Base-by-base conservation (phyloP, 2,797 vertebrate species). In the Acanthis flammea region DNA sequence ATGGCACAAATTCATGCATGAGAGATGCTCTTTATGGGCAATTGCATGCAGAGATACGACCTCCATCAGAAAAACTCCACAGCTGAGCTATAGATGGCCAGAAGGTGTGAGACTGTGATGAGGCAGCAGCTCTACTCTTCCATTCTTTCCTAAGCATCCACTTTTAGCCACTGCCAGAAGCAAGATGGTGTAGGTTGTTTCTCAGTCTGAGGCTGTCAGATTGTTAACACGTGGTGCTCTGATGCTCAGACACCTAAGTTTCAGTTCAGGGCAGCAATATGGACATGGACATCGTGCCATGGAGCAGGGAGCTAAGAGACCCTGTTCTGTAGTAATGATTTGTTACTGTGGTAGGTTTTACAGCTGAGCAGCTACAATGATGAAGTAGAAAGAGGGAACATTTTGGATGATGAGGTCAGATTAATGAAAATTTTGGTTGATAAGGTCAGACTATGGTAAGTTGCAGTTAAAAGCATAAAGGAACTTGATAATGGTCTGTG, bases 241-340 rank as follows among this genome's bases (percentile, higher is more conserved):
- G 41, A 41, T 75, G 23, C 8, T 33, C 8, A 37, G 25, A 80
- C 14, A 42, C 12, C 7, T 28, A 14, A 0, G 0, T 48, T 77
- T 85, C 63, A 30, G 22, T 68, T 91, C 22, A 42, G 41, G 15
- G 15, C 22, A 62, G 47, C 25, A 45, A 30, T 21, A 19, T 10
- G 21, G n/a, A 8, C 10, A 5, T 15, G 1, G n/a, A 8, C 10
- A 6, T 15, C 1, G 19, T 44, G 30, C 44, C 4, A 7, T 21
- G 28, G 28, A 74, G 16, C 31, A 77, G 61, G 81, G 44, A 63
- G 19, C 3, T 30, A 16, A 72, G 57, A 57, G 7, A 51, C 10
- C 2, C 13, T 24, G 61, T 75, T 33, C 30, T 54, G 22, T 50
- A 39, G 17, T 22, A 60, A 44, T 55, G 27, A 31, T 60, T 63